phyloP scores from a whole-genome alignment of 1,140 invertebrate genomes.

The Brachionus rubens region DNA sequence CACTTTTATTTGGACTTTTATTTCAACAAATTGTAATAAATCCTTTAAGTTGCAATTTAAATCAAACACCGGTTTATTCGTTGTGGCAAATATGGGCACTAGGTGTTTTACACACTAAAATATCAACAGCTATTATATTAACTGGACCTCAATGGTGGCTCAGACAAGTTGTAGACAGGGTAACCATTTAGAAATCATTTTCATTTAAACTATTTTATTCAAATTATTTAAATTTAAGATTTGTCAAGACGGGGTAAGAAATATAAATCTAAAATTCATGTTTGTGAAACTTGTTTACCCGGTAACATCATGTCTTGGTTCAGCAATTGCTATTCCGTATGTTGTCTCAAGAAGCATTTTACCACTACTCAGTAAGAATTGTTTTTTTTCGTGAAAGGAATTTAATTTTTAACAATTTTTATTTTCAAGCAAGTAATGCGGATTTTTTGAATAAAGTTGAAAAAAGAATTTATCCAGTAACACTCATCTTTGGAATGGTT shows the following conservation, averaged over 20 bases:
- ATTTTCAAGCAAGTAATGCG: conserved; percentile 66
- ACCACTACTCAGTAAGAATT: conserved; percentile 68
- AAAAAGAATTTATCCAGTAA: conserved; percentile 83
- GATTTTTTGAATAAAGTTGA: conserved; percentile 74
- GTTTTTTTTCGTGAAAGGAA: not conserved
- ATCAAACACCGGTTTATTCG: conserved; percentile 89
- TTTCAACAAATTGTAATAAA: conserved; percentile 86
- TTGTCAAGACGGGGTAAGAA: conserved; percentile 80
- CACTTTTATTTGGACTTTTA: conserved; percentile 82
- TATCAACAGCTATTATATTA: conserved; percentile 89
- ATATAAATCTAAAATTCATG: conserved; percentile 84
- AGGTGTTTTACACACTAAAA: conserved; percentile 93
- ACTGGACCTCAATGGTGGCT: conserved; percentile 96
- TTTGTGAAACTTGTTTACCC: conserved; percentile 80
- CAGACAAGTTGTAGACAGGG: conserved; percentile 81
- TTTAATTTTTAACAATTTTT: conserved; percentile 26
- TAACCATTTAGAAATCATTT: conserved; percentile 58
- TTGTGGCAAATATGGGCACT: conserved; percentile 78
- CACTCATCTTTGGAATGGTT: conserved; percentile 71
- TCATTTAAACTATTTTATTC: not conserved
- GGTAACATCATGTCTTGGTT: conserved; percentile 77
- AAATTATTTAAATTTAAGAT: conserved; percentile 61
- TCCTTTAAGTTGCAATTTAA: conserved; percentile 82
- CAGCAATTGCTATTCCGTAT: conserved; percentile 84
- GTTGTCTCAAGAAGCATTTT: conserved; percentile 74